A percentile compares a stretch with the other conserved stretches of the same genome.
Conservation (phyloP, 1,140 invertebrate species). For the Listronotus bonariensis region DNA sequence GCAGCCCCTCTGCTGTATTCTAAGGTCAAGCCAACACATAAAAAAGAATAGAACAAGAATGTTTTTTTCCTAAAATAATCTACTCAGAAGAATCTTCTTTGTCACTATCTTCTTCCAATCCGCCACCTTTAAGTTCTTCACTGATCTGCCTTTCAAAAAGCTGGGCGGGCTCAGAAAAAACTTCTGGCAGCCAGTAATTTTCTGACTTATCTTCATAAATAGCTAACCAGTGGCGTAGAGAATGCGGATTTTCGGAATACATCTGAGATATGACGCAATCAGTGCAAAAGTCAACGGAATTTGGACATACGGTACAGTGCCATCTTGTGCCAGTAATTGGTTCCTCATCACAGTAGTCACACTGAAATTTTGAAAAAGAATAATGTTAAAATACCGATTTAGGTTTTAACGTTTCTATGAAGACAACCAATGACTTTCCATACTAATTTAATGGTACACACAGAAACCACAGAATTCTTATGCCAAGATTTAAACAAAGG, state of each 20-base stretch:
- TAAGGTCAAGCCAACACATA: too few species aligned
- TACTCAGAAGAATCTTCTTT: neutral
- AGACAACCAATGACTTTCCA: too few species aligned
- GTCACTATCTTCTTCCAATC: neutral
- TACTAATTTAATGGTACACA: too few species aligned
- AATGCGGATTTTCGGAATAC: slow-evolving; percentile 51
- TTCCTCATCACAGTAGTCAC: slow-evolving; percentile 68
- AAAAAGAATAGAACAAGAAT: too few species aligned
- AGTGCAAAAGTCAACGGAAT: slow-evolving; percentile 54
- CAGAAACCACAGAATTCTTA: too few species aligned
- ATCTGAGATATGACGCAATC: slow-evolving; percentile 55
- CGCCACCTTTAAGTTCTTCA: slow-evolving; percentile 10
- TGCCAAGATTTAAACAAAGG: too few species aligned
- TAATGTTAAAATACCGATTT: too few species aligned
- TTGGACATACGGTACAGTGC: slow-evolving; percentile 65
- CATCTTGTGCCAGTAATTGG: slow-evolving; percentile 71
- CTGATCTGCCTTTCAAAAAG: slow-evolving; percentile 21
- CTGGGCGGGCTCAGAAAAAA: neutral
- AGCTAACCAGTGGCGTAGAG: slow-evolving; percentile 48
- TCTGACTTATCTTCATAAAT: slow-evolving; percentile 18
- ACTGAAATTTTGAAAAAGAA: slow-evolving; percentile 57
- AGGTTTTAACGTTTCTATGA: too few species aligned
- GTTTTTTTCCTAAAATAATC: neutral
- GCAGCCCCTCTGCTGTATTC: too few species aligned
- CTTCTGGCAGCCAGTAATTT: neutral